Evolutionary conservation across 2,797 vertebrate species (phyloP), one percentile per base, ranked within the genome.

Genomic region (Brachyalestes nurse): DNA sequence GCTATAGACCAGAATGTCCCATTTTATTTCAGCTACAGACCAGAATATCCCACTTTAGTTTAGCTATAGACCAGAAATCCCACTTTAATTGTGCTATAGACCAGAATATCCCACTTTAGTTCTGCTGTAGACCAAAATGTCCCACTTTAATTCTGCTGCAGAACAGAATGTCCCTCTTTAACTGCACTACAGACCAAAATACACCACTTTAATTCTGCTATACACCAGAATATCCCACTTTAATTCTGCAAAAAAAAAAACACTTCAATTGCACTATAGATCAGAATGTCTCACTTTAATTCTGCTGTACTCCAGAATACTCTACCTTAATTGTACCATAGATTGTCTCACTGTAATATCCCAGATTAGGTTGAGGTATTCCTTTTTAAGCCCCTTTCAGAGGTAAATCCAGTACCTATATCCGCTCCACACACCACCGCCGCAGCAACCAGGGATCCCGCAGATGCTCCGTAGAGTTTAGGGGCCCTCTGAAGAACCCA

Each of bases 361-460:
- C 42, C 8, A 45, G 42, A 45, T 34, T 34, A 34, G 2, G 51
- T 19, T 5, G 19, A 19, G 6, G 16, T 53, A 19, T 5, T 53
- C 14, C 51, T 17, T 53, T 17, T 53, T 53, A 5, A 53, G 2
- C n/a, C 13, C n/a, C 57, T 23, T 23, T 23, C 23, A 34, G 60
- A 62, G 12, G 25, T 28, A 9, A 4, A 19, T 6, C 7, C 7
- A 23, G 21, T 83, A 93, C 93, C 83, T 12, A 83, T 76, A 83
- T 90, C 89, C 0, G 95, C 70, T 13, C 94, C 92, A 0, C 97
- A 97, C 71, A 95, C 93, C 0, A 95, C 94, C 0, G 95, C 93
- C 0, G 96, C 96, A 0, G 97, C 97, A 0, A 97, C 94, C 76
- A 99, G 89, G 0, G 97, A 96, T 0, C 97, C 97, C 0, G 96